Evolutionary conservation across 1,140 invertebrate species (phyloP).

Genomic region (Drosophila orosa): DNA sequence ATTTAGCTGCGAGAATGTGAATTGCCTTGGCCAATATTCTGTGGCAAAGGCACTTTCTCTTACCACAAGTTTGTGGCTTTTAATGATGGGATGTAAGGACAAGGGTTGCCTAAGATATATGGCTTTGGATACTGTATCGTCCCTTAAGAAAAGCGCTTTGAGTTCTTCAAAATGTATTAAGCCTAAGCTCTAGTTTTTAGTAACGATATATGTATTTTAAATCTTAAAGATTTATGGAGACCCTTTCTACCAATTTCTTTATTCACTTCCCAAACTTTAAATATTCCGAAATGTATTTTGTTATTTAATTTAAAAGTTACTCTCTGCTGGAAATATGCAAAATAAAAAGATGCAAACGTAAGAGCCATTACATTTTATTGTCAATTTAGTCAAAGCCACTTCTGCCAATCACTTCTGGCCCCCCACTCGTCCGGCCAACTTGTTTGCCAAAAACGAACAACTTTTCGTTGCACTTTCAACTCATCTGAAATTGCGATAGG

Average conservation of each 20-base stretch:
- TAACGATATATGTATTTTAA: too few species aligned
- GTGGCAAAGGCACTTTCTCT: conserved; percentile 29
- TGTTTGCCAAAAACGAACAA: conserved; percentile 21
- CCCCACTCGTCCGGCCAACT: neutral
- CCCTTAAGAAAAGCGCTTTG: neutral
- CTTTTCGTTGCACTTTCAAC: conserved; percentile 24
- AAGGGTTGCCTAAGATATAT: neutral
- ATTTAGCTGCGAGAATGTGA: conserved; percentile 32
- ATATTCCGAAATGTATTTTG: neutral
- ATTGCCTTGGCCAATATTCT: conserved; percentile 36
- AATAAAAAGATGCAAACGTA: neutral
- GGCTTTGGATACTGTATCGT: neutral
- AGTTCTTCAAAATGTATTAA: neutral
- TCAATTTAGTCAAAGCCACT: neutral
- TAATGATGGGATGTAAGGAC: neutral
- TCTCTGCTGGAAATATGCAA: neutral
- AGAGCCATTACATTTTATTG: neutral
- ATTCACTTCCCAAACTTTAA: neutral
- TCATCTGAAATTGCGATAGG: conserved; percentile 39
- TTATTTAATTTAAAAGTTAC: neutral
- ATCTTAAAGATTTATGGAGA: neutral
- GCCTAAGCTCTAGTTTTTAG: too few species aligned
- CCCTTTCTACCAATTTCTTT: neutral
- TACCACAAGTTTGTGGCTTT: conserved; percentile 9
- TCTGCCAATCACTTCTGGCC: conserved; percentile 1